A percentile compares a stretch with the other conserved stretches of the same genome.
phyloP scores from a whole-genome alignment of 2,113 vertebrate species.

The Phyllostomus hastatus region DNA sequence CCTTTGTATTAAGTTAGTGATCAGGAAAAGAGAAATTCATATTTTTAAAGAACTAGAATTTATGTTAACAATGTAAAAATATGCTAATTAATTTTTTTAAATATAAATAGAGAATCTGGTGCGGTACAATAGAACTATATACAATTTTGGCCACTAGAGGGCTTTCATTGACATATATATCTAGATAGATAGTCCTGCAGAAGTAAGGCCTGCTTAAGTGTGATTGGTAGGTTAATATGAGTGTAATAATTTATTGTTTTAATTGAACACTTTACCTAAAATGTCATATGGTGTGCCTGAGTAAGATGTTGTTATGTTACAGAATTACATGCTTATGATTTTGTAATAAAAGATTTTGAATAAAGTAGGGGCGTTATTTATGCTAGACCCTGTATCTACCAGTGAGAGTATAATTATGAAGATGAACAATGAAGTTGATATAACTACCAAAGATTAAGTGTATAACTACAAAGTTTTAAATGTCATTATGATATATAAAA shows the following conservation, averaged over 20 bases:
- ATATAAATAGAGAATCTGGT: not conserved
- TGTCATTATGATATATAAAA: not conserved
- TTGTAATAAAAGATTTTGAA: too few species aligned
- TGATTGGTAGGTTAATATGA: too few species aligned
- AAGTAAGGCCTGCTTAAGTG: too few species aligned
- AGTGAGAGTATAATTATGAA: not conserved
- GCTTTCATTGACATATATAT: not conserved
- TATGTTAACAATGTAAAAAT: not conserved
- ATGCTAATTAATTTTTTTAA: not conserved
- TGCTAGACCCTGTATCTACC: too few species aligned
- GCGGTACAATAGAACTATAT: not conserved
- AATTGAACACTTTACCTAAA: too few species aligned
- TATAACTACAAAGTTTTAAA: not conserved
- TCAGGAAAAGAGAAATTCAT: not conserved
- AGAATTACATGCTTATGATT: too few species aligned
- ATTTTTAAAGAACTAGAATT: not conserved
- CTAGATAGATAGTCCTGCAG: too few species aligned
- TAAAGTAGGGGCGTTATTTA: too few species aligned
- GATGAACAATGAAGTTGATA: not conserved
- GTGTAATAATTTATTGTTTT: too few species aligned
- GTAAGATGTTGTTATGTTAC: too few species aligned
- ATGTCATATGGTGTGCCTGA: too few species aligned
- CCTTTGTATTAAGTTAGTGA: not conserved
- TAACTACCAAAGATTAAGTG: not conserved
- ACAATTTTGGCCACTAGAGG: slow-evolving; percentile 6